These are phyloP conservation scores for Stictonetta naevosa DNA, from an alignment of 2,113 vertebrate species.

Conservation along the genomic window DNA sequence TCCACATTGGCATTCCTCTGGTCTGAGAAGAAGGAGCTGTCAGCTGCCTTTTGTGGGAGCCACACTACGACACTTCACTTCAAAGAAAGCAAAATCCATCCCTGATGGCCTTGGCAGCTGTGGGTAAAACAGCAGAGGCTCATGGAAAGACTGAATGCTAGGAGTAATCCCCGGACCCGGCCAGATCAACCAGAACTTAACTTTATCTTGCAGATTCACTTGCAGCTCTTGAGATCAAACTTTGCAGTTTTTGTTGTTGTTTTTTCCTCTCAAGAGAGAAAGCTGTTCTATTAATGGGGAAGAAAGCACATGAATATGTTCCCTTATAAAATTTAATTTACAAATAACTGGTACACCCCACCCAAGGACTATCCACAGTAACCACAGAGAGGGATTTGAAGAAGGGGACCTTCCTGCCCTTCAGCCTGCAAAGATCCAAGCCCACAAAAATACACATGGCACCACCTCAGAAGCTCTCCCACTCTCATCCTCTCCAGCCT, in stretches of 20 bases:
- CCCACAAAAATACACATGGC: background rate
- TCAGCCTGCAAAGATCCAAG: background rate
- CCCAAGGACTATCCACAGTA: background rate
- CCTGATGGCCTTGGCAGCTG: background rate
- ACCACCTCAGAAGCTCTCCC: background rate
- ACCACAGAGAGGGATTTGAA: background rate
- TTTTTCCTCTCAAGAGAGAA: background rate
- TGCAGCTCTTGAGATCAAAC: background rate
- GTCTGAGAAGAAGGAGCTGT: background rate
- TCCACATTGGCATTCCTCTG: rapidly evolving
- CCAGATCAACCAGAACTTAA: background rate
- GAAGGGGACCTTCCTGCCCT: background rate
- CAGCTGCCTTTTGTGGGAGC: background rate
- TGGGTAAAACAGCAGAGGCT: background rate
- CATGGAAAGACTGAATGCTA: background rate
- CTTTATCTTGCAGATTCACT: background rate
- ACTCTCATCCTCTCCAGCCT: background rate
- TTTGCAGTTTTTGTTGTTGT: no score
- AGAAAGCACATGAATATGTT: rapidly evolving
- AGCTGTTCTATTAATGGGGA: background rate
- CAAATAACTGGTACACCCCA: background rate
- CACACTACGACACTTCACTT: background rate
- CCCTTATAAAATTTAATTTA: background rate
- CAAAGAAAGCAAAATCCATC: background rate
- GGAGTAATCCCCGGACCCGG: background rate